phyloP scores from a whole-genome alignment of 2,888 invertebrate genomes.

The Eilema depressum region DNA sequence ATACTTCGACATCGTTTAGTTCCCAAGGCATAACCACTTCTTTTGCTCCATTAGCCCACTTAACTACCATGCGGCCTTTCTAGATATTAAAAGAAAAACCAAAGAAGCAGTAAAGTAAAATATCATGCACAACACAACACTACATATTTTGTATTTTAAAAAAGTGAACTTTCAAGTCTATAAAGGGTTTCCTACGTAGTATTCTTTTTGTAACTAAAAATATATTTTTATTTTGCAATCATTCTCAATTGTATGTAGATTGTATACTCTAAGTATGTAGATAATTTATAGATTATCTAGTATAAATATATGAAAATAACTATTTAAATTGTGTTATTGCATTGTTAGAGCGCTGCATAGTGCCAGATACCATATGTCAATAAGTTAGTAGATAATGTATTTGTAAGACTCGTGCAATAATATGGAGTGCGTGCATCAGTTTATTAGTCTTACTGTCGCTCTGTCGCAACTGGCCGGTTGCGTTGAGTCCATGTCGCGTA shows the following conservation, averaged over 20 bases:
- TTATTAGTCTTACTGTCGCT: conserved; percentile 78
- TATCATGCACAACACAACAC: conserved; percentile 67
- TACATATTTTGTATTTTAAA: background rate
- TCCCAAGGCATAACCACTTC: conserved; percentile 85
- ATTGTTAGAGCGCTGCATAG: conserved; percentile 4
- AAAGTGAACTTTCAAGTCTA: background rate
- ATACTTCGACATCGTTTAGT: conserved; percentile 80
- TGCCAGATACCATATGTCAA: conserved; percentile 6
- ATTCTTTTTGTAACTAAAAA: conserved; percentile 2
- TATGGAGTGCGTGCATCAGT: conserved; percentile 69
- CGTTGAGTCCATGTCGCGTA: conserved; percentile 78
- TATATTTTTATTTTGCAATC: background rate
- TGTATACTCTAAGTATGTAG: too few relatives aligned
- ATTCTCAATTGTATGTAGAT: background rate
- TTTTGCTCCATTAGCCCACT: conserved; percentile 83
- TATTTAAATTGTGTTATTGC: background rate
- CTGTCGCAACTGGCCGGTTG: conserved; percentile 79
- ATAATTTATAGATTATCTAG: background rate
- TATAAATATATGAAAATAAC: background rate
- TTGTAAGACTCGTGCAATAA: conserved; percentile 58
- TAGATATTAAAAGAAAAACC: conserved; percentile 75
- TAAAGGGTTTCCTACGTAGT: too few relatives aligned
- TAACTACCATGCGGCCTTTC: conserved; percentile 86
- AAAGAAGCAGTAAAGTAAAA: conserved; percentile 77
- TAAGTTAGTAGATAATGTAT: conserved; percentile 36